These are phyloP conservation scores for Tretioscincus oriximinensis DNA, from an alignment of 2,113 vertebrate species.

Conservation along the genomic window DNA sequence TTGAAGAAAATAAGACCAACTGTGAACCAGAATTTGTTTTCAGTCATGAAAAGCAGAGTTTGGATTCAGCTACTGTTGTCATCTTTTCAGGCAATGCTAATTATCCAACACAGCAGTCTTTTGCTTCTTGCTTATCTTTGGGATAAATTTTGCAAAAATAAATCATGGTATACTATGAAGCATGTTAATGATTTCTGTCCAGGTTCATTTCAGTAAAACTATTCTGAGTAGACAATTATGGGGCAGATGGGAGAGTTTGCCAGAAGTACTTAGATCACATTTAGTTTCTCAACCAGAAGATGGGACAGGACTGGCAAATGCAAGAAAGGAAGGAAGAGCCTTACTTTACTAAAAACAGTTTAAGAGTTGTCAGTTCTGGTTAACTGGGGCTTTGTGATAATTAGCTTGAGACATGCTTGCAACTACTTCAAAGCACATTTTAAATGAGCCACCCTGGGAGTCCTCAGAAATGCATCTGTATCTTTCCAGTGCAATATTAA, in stretches of 20 bases:
- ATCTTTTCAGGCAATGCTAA: neutral
- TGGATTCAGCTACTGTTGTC: conserved; percentile 22
- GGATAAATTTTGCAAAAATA: conserved; percentile 46
- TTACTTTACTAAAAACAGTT: conserved; percentile 42
- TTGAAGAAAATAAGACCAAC: too few species aligned
- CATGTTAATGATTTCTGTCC: conserved; percentile 66
- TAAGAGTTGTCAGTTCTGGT: conserved; percentile 50
- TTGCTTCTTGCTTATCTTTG: conserved; percentile 43
- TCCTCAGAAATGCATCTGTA: conserved; percentile 56
- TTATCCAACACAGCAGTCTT: conserved; percentile 49
- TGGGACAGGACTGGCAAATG: neutral
- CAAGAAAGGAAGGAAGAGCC: conserved; percentile 43
- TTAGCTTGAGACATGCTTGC: conserved; percentile 62
- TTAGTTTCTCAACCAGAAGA: conserved; percentile 51
- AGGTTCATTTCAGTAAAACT: conserved; percentile 55
- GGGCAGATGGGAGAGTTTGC: conserved; percentile 46
- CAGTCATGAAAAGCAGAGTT: neutral
- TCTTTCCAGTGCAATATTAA: conserved; percentile 42
- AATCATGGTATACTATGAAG: conserved; percentile 44
- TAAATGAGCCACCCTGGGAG: conserved; percentile 51
- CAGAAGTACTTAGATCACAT: conserved; percentile 52
- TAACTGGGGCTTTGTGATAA: conserved; percentile 55
- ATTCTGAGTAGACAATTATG: conserved; percentile 54
- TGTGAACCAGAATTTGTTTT: neutral
- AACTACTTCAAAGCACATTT: conserved; percentile 59